Percentiles rank a stretch among this genome's conserved stretches.
Conservation (phyloP, 2,113 vertebrate species). For the Numenius arquata region DNA sequence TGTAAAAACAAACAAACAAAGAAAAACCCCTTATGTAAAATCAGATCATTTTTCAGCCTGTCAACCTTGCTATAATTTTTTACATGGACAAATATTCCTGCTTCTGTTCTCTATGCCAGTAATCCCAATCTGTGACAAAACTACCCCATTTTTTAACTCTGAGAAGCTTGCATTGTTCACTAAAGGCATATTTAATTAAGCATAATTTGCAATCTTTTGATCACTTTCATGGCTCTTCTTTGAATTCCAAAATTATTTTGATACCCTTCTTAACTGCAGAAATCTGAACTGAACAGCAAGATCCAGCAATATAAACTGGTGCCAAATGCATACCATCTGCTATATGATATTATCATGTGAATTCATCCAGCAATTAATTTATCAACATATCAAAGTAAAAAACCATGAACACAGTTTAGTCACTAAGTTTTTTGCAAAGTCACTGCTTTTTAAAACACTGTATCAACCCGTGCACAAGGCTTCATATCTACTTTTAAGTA, state of each 20-base stretch:
- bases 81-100: background rate
- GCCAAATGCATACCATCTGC: background rate
- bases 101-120: background rate
- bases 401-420: background rate
- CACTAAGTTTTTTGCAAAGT: background rate
- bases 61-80: background rate
- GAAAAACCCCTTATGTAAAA: background rate
- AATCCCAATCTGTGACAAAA: background rate
- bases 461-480: background rate
- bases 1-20: background rate
- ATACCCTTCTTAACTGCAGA: background rate
- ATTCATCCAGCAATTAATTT: background rate
- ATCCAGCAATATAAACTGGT: background rate
- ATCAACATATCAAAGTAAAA: background rate
- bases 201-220: background rate
- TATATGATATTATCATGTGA: background rate
- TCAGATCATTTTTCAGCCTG: background rate
- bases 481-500: background rate
- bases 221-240: background rate
- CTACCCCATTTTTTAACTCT: background rate
- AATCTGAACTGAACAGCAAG: background rate
- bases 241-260: background rate
- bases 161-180: background rate
- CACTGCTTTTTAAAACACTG: background rate
- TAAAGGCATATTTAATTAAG: constrained; percentile 1